phyloP scores from a whole-genome alignment of 2,797 vertebrate species.

The Chrysolophus pictus region DNA sequence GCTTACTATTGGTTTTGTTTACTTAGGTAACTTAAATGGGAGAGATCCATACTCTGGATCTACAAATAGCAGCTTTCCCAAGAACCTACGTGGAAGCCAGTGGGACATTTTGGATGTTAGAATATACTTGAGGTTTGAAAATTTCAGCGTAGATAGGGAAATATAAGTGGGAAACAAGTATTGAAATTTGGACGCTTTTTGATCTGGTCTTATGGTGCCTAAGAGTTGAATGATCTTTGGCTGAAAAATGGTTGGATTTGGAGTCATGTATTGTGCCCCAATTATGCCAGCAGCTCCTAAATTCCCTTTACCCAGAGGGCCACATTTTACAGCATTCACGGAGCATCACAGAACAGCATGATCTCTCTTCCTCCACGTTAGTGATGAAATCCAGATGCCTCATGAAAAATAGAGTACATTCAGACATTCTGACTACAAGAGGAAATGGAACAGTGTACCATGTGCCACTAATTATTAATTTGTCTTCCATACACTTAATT shows the following conservation, averaged over 20 bases:
- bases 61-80: neutral
- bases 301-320: neutral
- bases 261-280: accelerated
- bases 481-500: neutral
- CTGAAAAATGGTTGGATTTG: neutral
- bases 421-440: neutral
- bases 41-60: neutral
- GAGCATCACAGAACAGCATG: neutral
- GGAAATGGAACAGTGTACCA: neutral
- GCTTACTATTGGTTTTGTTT: neutral
- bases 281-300: neutral
- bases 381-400: neutral
- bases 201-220: neutral
- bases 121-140: neutral
- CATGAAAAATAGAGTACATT: neutral
- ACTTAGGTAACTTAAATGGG: neutral
- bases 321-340: neutral
- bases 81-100: neutral
- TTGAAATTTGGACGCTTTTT: neutral
- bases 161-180: accelerated
- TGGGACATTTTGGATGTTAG: neutral
- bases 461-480: neutral
- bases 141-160: neutral
- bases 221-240: neutral
- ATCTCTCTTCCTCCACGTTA: neutral